Evolutionary conservation across 2,888 invertebrate species (phyloP).

Genomic region (Rhagophthalmus giganteus): DNA sequence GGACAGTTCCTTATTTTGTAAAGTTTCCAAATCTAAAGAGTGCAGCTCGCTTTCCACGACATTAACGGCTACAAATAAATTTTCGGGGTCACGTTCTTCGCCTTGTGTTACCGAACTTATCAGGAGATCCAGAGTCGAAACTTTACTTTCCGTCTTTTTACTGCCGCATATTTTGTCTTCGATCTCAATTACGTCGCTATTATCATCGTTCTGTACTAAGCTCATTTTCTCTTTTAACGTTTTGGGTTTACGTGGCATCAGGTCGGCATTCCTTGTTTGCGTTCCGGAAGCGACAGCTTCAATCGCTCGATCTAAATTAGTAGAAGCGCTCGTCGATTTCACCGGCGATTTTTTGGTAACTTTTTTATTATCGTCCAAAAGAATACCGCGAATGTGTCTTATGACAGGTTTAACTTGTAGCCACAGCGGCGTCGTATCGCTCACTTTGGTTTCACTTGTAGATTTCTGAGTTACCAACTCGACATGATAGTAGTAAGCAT

Average conservation of each 20-base stretch:
- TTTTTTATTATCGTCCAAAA: conserved; percentile 59
- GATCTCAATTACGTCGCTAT: conserved; percentile 24
- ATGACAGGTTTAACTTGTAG: conserved; percentile 60
- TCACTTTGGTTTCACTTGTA: conserved; percentile 49
- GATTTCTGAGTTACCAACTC: conserved; percentile 34
- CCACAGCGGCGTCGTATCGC: conserved; percentile 67
- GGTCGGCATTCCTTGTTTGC: no score
- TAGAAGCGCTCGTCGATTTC: conserved; percentile 34
- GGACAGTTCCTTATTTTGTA: conserved; percentile 7
- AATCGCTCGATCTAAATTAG: conserved; percentile 42
- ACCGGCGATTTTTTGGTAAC: conserved; percentile 33
- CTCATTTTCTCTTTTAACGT: conserved; percentile 23
- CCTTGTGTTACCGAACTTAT: no score
- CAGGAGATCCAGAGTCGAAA: no score
- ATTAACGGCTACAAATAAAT: no score
- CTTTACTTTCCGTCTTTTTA: no score
- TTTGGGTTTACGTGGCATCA: conserved; percentile 21
- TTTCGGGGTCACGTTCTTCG: no score
- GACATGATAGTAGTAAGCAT: conserved; percentile 60
- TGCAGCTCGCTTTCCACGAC: no score
- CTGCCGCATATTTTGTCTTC: conserved; percentile 20
- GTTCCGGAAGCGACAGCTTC: conserved; percentile 41
- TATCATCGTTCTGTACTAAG: conserved; percentile 9
- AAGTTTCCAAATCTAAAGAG: conserved; percentile 32
- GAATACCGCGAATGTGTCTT: conserved; percentile 64